Evolutionary conservation across 2,888 invertebrate species (phyloP).

Genomic region (Volucella inanis): DNA sequence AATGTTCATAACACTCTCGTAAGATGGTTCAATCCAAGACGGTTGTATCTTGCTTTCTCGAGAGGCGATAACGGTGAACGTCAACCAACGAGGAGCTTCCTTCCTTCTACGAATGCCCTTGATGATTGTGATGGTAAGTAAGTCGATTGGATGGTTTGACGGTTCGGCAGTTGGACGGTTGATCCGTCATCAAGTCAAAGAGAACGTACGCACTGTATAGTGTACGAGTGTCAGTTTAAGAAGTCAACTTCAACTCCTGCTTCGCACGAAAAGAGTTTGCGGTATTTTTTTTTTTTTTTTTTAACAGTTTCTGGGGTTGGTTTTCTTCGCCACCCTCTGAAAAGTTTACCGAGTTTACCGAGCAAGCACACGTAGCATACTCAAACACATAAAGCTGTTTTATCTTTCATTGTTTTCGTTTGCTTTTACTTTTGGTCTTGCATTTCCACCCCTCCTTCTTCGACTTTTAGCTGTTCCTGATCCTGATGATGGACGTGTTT

Average conservation of each 20-base stretch:
- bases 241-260: conserved; percentile 63
- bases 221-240: conserved; percentile 61
- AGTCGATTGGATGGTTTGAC: background rate
- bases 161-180: background rate
- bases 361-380: conserved; percentile 48
- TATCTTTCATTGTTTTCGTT: conserved; percentile 71
- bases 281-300: background rate
- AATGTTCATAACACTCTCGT: conserved; percentile 36
- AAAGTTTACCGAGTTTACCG: background rate
- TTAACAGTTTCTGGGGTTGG: conserved; percentile 27
- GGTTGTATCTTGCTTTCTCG: conserved; percentile 35
- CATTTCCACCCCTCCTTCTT: background rate
- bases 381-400: conserved; percentile 51
- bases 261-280: background rate
- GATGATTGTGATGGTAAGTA: background rate
- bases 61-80: conserved; percentile 30
- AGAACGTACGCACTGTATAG: conserved; percentile 26
- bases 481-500: conserved; percentile 68
- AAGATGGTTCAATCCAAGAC: conserved; percentile 17
- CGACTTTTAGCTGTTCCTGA: too few relatives aligned
- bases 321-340: conserved; percentile 5
- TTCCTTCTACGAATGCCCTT: conserved; percentile 49
- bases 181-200: background rate
- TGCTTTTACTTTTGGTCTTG: conserved; percentile 26
- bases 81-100: conserved; percentile 51